Base-by-base conservation (phyloP, 1,140 invertebrate species). In the Galleria mellonella region DNA sequence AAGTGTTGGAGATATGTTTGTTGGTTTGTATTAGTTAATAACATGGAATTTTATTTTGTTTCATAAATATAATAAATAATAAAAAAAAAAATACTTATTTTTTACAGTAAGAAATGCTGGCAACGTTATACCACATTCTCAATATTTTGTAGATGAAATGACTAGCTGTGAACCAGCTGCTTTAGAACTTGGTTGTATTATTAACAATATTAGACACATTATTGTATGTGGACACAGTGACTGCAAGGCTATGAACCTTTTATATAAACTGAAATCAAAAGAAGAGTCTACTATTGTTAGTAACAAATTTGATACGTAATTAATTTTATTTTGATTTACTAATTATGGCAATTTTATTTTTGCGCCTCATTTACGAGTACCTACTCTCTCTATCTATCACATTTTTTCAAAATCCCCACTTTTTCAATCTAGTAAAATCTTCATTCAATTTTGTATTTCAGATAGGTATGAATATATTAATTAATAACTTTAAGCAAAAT, bases 221-320 rank as follows among this genome's bases (percentile, higher is more conserved):
- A 96, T 98, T 51, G 96, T 99, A 9, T 98, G 96, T 72, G 97
- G 97, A 0, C 97, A 98, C 75, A 98, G 96, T 35, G 97, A 99
- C 82, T 99, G 97, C 77, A 98, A 98, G 90, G 97, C 97, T 3
- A 98, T 98, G 92, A 97, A 98, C 89, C 88, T 97, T 31, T 84
- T 98, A 1, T 96, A 97, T 71, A 90, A 93, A 66, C 82, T 98
- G 30, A 90, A 91, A 56, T 92, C 95, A 75, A 90, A 92, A 53
- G 90, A 94, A 61, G 92, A 92, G 72, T 89, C 92, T 10, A 94
- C 89, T 31, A 88, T 90, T 71, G 92, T 92, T 74, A 72, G 74
- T 75, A 49, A 23, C 17, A 3, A 3, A 23, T 23, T 23, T 3
- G 6, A 23, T 23, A 23, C 6, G 2, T 23, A 23, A 23, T 23